Evolutionary conservation across 2,797 vertebrate genomes (phyloP).

Genomic region (Arrhamphus sclerolepis): DNA sequence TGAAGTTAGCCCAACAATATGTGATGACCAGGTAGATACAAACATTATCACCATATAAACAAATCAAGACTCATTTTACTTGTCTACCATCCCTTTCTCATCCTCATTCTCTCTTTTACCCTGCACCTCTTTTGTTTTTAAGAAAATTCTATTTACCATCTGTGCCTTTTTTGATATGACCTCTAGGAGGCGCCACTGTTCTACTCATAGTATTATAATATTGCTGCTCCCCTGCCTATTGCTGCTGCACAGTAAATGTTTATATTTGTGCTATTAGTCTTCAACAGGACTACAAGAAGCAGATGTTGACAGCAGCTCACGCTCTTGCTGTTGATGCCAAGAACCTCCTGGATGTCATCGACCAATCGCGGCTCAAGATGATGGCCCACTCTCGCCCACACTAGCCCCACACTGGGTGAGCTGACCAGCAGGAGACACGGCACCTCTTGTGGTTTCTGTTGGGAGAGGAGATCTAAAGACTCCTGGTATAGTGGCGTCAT

Average conservation of each 20-base stretch:
- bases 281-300: slow-evolving; percentile 99
- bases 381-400: slow-evolving; percentile 90
- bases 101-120: too few relatives aligned
- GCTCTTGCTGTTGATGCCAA: slow-evolving; percentile 98
- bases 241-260: neutral
- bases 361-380: slow-evolving; percentile 95
- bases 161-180: too few relatives aligned
- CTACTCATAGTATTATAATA: neutral
- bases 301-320: slow-evolving; percentile 97
- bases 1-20: slow-evolving; percentile 98
- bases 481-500: slow-evolving; percentile 26
- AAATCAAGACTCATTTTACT: neutral
- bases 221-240: neutral
- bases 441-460: slow-evolving; percentile 25
- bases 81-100: too few relatives aligned
- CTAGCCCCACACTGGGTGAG: slow-evolving; percentile 67
- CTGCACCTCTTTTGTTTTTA: too few relatives aligned
- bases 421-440: slow-evolving; percentile 26
- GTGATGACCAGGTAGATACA: slow-evolving; percentile 89
- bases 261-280: slow-evolving; percentile 74
- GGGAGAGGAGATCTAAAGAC: slow-evolving; percentile 34
- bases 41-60: neutral
- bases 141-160: too few relatives aligned
- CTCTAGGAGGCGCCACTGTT: too few relatives aligned
- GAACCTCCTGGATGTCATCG: slow-evolving; percentile 96